Base-by-base conservation (phyloP, 2,888 invertebrate genomes). In the Brachyopa scutellaris region DNA sequence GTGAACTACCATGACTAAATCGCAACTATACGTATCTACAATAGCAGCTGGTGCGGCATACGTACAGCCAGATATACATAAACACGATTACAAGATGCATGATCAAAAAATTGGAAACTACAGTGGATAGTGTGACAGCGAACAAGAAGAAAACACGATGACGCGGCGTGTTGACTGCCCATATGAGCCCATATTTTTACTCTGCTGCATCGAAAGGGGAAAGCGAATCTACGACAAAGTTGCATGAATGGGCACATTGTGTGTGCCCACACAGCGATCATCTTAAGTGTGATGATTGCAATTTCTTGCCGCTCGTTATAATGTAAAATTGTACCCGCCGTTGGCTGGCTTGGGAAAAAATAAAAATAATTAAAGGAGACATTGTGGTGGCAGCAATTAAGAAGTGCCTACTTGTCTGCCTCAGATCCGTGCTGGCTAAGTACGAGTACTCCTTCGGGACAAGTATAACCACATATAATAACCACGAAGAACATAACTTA, bases 231-330 rank as follows among this genome's bases (percentile, higher is more conserved):
- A 8, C 13, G 7, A 61, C 61, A 61, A 45, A 45, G 61, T 61
- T 61, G 45, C 61, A 13, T 45, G 61, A 45, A 45, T 47, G 45
- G 11, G 31, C 19, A 59, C 59, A 42, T 42, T 42, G 29, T 42
- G 15, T 29, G 2, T 59, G 42, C 33, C 61, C 45, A 47, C 61
- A 33, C 45, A 33, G 11, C 23, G 31, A 33, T 61, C 45, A 45
- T 61, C 9, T 45, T 19, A 47, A 33, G 33, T 17, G 45, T 47
- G 61, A 42, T 42, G 9, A 40, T 55, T 19, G 40, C 7, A 19
- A 11, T 33, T 23, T 42, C n/a, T 15, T n/a, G 42, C 17, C 4
- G 45, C 45, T 45, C 11, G 61, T 61, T 61, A 9, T 21, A 33
- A 47, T 45, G 45, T 2, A 13, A 61, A 61, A 45, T 45, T 31